Percentiles rank a stretch among this genome's conserved stretches.
phyloP scores from a whole-genome alignment of 2,888 invertebrate genomes.

The Clostera curtula region DNA sequence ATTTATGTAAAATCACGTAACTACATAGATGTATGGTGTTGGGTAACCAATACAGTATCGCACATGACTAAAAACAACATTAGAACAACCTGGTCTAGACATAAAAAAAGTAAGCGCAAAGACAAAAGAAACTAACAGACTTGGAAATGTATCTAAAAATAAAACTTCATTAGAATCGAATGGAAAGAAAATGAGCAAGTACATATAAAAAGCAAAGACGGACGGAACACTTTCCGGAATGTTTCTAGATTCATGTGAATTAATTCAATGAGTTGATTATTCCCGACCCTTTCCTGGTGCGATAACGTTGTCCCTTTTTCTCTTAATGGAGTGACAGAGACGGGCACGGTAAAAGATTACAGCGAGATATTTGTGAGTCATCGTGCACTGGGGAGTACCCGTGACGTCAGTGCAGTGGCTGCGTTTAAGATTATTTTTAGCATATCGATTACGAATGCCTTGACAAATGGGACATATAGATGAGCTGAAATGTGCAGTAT shows the following conservation, averaged over 20 bases:
- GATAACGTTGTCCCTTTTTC: conserved; percentile 18
- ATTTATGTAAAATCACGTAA: too few relatives aligned
- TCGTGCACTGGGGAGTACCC: conserved; percentile 25
- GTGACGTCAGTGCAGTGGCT: conserved; percentile 39
- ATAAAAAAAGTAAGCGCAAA: too few relatives aligned
- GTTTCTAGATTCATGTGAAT: conserved; percentile 28
- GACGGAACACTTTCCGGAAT: conserved; percentile 19
- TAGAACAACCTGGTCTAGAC: too few relatives aligned
- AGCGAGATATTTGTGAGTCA: conserved; percentile 38
- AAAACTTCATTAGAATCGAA: too few relatives aligned
- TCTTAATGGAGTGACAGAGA: conserved; percentile 5
- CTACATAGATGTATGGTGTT: too few relatives aligned
- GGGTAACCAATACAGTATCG: too few relatives aligned
- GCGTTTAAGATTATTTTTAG: conserved; percentile 27
- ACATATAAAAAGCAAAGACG: conserved; percentile 17
- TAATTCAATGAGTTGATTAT: conserved; percentile 41
- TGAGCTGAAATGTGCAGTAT: too few relatives aligned
- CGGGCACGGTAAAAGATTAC: conserved; percentile 15
- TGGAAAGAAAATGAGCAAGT: conserved; percentile 9
- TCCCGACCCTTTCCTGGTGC: conserved; percentile 26
- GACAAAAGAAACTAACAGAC: too few relatives aligned
- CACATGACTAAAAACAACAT: too few relatives aligned
- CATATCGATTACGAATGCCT: conserved; percentile 24
- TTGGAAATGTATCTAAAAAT: too few relatives aligned
- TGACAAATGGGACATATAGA: too few relatives aligned